Percentiles rank a stretch among this genome's conserved stretches.
Conservation (phyloP, 1,140 invertebrate species). For the Magallana ariakensis region DNA sequence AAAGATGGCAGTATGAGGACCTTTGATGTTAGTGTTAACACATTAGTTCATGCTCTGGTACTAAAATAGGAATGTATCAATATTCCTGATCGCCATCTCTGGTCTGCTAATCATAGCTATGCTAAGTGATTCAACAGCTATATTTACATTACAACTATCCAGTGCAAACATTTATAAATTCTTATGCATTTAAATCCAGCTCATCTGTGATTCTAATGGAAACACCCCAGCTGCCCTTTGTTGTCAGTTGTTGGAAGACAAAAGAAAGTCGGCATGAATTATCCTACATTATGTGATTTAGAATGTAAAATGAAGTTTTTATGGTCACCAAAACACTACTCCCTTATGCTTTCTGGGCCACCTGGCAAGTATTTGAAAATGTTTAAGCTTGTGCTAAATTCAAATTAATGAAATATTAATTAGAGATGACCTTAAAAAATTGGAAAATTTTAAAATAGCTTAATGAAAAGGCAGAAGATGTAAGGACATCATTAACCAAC, state of each 20-base stretch:
- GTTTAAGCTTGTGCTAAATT: neutral
- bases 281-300: neutral
- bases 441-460: neutral
- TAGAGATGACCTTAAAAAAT: neutral
- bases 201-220: slow-evolving; percentile 19
- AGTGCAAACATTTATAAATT: neutral
- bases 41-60: too few species aligned
- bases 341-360: slow-evolving; percentile 13
- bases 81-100: neutral
- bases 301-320: slow-evolving; percentile 7
- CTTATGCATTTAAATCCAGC: neutral
- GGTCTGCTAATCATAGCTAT: too few species aligned
- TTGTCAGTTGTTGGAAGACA: neutral
- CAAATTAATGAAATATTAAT: neutral
- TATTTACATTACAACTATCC: neutral
- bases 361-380: neutral
- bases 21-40: too few species aligned
- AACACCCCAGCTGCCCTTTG: neutral
- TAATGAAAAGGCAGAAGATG: neutral
- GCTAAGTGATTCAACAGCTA: neutral
- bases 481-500: too few species aligned
- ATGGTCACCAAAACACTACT: neutral
- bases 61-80: too few species aligned
- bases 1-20: too few species aligned
- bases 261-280: slow-evolving; percentile 19